Percentiles rank a stretch among this genome's conserved stretches.
These are phyloP conservation scores for Pseudois nayaur DNA, from an alignment of 2,113 vertebrate genomes.

Conservation along the genomic window DNA sequence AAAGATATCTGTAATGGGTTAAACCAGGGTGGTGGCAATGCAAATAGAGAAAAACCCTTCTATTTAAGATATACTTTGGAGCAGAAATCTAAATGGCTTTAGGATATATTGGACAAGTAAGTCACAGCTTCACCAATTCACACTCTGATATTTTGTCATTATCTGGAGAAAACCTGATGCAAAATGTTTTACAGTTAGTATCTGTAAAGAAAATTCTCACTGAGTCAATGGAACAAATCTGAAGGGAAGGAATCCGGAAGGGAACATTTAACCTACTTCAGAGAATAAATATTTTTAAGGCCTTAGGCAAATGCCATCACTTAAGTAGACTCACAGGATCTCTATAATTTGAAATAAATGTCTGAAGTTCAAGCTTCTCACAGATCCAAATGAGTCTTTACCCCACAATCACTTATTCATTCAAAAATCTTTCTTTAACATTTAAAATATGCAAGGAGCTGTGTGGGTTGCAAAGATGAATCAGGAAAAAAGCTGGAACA, in stretches of 20 bases:
- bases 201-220: background rate
- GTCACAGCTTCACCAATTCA: background rate
- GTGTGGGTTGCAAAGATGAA: background rate
- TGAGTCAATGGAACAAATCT: slow-evolving; percentile 14
- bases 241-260: background rate
- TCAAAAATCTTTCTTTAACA: slow-evolving; percentile 12
- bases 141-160: background rate
- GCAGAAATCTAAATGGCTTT: slow-evolving; percentile 13
- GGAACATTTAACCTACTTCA: background rate
- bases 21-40: background rate
- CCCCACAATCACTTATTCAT: slow-evolving; percentile 8
- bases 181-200: background rate
- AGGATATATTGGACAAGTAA: background rate
- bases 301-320: background rate
- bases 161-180: background rate
- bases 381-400: slow-evolving; percentile 37
- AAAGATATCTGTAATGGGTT: background rate
- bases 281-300: slow-evolving; percentile 28
- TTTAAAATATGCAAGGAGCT: slow-evolving; percentile 24
- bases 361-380: slow-evolving; percentile 7
- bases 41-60: background rate
- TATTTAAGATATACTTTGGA: background rate
- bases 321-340: background rate
- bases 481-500: background rate
- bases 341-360: slow-evolving; percentile 32